These are phyloP conservation scores for Tragelaphus oryx DNA, from an alignment of 2,797 vertebrate genomes.

Conservation along the genomic window DNA sequence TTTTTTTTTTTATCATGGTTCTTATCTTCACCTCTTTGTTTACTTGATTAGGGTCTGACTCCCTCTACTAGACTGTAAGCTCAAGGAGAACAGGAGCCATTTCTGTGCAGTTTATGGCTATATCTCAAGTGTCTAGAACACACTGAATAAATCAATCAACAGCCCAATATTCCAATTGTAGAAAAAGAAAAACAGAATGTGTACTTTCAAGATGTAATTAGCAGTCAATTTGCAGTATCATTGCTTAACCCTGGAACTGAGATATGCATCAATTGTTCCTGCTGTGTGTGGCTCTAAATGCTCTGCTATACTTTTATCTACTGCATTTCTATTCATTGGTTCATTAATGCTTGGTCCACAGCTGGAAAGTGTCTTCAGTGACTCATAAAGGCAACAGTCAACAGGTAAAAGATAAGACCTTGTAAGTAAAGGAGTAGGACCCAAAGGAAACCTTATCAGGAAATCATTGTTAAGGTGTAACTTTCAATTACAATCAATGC, in stretches of 20 bases:
- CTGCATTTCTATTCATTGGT: neutral
- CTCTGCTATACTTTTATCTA: neutral
- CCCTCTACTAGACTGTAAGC: neutral
- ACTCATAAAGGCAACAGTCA: neutral
- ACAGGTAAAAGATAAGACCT: conserved; percentile 6
- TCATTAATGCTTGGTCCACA: neutral
- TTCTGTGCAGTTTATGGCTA: neutral
- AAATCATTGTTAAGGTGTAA: conserved; percentile 35
- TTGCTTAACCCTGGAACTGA: conserved; percentile 4
- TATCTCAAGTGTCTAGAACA: neutral
- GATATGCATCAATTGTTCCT: neutral
- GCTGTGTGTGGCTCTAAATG: neutral
- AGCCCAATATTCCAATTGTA: neutral
- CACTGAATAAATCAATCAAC: neutral
- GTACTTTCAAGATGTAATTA: conserved; percentile 12
- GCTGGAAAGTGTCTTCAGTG: neutral
- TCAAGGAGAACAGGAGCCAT: neutral
- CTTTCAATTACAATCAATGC: neutral
- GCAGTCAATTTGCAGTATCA: neutral
- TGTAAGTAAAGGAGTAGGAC: neutral
- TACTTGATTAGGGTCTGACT: neutral
- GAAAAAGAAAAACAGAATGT: neutral
- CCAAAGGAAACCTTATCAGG: conserved; percentile 15
- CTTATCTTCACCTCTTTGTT: neutral
- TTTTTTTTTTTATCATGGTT: neutral